A percentile compares a stretch with the other conserved stretches of the same genome.
These are phyloP conservation scores for Drosophila mayri DNA, from an alignment of 1,140 invertebrate species.

Conservation along the genomic window DNA sequence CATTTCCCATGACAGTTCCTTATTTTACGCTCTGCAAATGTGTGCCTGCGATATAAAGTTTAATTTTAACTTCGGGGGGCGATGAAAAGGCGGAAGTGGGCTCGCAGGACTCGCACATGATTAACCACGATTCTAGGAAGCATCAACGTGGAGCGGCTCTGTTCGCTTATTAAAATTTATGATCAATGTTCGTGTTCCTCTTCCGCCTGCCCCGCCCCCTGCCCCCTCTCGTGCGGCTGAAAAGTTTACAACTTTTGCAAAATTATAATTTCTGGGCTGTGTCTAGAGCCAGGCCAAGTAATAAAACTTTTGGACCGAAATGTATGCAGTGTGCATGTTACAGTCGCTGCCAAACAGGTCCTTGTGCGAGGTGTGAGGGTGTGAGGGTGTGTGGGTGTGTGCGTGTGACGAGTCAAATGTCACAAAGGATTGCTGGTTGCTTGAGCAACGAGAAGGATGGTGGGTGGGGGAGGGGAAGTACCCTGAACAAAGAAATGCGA, in stretches of 20 bases:
- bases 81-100: not conserved
- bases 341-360: slow-evolving; percentile 56
- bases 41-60: not conserved
- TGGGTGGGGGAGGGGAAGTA: not conserved
- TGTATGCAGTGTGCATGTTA: slow-evolving; percentile 72
- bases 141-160: slow-evolving; percentile 8
- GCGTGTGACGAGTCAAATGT: slow-evolving; percentile 69
- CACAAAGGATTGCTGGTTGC: slow-evolving; percentile 72
- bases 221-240: slow-evolving; percentile 7
- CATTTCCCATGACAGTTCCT: not conserved
- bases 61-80: not conserved
- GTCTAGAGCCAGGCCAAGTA: slow-evolving; percentile 35
- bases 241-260: slow-evolving; percentile 71
- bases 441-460: slow-evolving; percentile 53
- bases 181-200: slow-evolving; percentile 40
- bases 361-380: slow-evolving; percentile 9
- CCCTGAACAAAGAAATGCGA: slow-evolving; percentile 43
- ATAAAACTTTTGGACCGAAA: slow-evolving; percentile 72
- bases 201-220: not conserved
- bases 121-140: slow-evolving; percentile 53
- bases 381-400: slow-evolving; percentile 16
- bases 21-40: not conserved
- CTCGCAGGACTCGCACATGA: slow-evolving; percentile 42
- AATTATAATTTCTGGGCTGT: slow-evolving; percentile 66
- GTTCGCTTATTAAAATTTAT: slow-evolving; percentile 75